Percentiles rank a stretch among this genome's conserved stretches.
phyloP scores from a whole-genome alignment of 64 coral and sea anemone species.

The Dendronephthya gigantea region DNA sequence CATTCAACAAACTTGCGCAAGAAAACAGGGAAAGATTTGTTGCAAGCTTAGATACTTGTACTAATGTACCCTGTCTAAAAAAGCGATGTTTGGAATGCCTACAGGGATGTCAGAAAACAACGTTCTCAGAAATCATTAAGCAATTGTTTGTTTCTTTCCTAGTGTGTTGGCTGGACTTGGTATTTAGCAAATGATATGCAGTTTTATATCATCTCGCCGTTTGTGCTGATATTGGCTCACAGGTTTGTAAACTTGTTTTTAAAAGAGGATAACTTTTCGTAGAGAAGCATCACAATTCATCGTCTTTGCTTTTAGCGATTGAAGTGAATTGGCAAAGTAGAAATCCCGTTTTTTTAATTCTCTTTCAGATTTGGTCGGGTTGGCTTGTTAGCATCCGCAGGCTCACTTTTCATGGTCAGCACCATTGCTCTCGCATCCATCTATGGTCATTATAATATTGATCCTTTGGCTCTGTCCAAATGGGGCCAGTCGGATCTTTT shows the following conservation, averaged over 20 bases:
- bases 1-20: too few relatives aligned
- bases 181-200: constrained; percentile 52
- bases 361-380: constrained; percentile 30
- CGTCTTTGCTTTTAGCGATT: too few relatives aligned
- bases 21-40: not conserved
- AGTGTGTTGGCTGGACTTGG: constrained; percentile 60
- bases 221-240: constrained; percentile 36
- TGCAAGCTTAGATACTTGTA: too few relatives aligned
- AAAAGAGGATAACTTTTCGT: too few relatives aligned
- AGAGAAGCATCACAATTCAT: too few relatives aligned
- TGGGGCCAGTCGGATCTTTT: not conserved
- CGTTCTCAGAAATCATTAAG: not conserved
- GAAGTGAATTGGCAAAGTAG: too few relatives aligned
- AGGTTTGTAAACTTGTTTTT: constrained; percentile 23
- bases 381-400: constrained; percentile 45
- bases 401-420: constrained; percentile 32
- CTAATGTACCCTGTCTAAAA: too few relatives aligned
- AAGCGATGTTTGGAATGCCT: too few relatives aligned
- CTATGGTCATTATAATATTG: constrained; percentile 32
- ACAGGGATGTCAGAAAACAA: not conserved
- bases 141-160: not conserved
- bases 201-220: constrained; percentile 41
- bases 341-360: constrained; percentile 5
- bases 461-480: not conserved
- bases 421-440: constrained; percentile 38